These are phyloP conservation scores for Hepsetus odoe DNA, from an alignment of 2,113 vertebrate genomes.

Conservation along the genomic window DNA sequence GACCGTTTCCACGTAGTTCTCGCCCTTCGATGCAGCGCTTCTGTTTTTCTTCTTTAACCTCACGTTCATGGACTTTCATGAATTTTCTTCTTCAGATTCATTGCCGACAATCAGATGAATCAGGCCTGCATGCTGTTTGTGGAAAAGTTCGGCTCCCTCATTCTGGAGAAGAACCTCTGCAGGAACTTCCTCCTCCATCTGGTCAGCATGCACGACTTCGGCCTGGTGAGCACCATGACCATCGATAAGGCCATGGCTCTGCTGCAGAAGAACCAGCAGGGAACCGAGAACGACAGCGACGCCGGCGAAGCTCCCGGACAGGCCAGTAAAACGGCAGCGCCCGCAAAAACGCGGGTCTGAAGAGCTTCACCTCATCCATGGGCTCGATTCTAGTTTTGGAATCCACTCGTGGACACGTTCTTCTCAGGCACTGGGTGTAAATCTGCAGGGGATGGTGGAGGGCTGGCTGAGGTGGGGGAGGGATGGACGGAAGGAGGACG, in stretches of 20 bases:
- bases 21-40: too few species aligned
- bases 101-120: conserved; percentile 99
- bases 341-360: conserved; percentile 1
- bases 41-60: neutral
- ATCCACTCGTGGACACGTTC: neutral
- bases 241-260: conserved; percentile 91
- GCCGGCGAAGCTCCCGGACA: neutral
- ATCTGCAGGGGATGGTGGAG: neutral
- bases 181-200: conserved; percentile 97
- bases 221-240: conserved; percentile 89
- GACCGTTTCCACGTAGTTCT: neutral
- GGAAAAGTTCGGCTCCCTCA: conserved; percentile 83
- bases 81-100: conserved; percentile 81
- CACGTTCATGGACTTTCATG: too few species aligned
- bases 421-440: conserved; percentile 5
- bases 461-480: neutral
- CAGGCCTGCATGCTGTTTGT: conserved; percentile 93
- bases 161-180: conserved; percentile 87
- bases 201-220: conserved; percentile 99
- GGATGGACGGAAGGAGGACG: neutral
- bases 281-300: neutral
- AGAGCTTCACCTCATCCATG: neutral
- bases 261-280: conserved; percentile 72
- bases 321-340: conserved; percentile 1
- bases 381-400: neutral